Base-by-base conservation (phyloP, 2,888 invertebrate species). In the Galerucella calmariensis region DNA sequence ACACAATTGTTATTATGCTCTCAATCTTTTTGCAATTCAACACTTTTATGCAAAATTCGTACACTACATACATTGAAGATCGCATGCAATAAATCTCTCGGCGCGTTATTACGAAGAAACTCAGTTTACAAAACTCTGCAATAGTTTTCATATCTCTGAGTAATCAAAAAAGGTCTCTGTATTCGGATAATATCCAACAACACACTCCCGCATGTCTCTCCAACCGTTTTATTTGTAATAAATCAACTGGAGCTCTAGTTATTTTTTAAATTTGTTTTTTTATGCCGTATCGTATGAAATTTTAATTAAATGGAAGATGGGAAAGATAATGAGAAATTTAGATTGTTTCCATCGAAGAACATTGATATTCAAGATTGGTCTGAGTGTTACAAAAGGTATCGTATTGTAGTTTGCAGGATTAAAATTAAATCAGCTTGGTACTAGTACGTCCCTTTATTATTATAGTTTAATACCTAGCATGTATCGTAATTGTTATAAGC, bases 31-130 rank as follows among this genome's bases (percentile, higher is more conserved):
- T 56, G 20, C 20, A 56, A 56, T 20, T 56, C 56, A 56, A 56
- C 20, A 65, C 46, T 41, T 65, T 65, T 65, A 65, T 65, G 63
- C 20, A 46, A 65, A 65, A 46, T 20, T 41, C 41, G 63, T 56
- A 56, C 2, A 20, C 16, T 56, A 20, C 46, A 46, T 46, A 46
- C 46, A 46, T 46, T 16, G 5, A 16, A 65, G 20, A 65, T 46
- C 6, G 46, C 20, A 65, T 16, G 46, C 63, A 12, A 65, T 65
- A 65, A 65, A 65, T 65, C 63, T 65, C 63, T 35, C n/a, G 56
- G 8, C 9, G 67, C 44, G 44, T 53, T 67, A 58, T 67, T 67
- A 56, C 67, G 44, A 67, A 67, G 41, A 67, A 67, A 67, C 12
- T 41, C 53, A 67, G 67, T 56, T 67, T 65, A 46, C 20, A 46